Conservation (phyloP, 2,797 vertebrate genomes). For the Phrynocephalus vlangalii region DNA sequence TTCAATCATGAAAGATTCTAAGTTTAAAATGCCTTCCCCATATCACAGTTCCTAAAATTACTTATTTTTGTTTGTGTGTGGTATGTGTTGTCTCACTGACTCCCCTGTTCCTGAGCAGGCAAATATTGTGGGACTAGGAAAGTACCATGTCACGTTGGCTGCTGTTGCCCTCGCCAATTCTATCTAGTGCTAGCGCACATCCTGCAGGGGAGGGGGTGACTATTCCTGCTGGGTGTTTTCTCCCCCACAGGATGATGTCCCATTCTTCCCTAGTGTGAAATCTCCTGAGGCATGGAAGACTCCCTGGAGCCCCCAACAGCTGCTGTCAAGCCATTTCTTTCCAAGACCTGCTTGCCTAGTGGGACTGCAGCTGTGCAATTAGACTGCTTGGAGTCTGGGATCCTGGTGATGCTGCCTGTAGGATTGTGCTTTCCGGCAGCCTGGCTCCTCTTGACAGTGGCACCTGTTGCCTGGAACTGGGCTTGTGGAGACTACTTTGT, state of each 20-base stretch:
- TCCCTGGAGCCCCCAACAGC: conserved; percentile 15
- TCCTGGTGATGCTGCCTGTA: neutral
- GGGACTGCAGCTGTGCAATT: conserved; percentile 33
- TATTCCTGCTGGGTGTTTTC: conserved; percentile 8
- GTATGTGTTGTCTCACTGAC: neutral
- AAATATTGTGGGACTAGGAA: conserved; percentile 8
- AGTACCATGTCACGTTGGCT: neutral
- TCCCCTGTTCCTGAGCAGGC: conserved; percentile 11
- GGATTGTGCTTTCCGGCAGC: neutral
- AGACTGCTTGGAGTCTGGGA: neutral
- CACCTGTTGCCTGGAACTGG: conserved; percentile 7
- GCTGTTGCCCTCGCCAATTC: neutral
- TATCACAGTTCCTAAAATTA: neutral
- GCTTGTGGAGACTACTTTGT: conserved; percentile 45
- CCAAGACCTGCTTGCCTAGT: conserved; percentile 44
- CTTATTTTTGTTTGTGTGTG: neutral
- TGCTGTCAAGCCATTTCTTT: conserved; percentile 7
- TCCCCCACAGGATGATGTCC: neutral
- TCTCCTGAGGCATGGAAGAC: neutral
- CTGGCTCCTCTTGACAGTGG: conserved; percentile 4
- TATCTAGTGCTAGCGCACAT: neutral
- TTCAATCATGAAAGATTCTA: neutral
- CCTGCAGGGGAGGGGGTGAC: neutral
- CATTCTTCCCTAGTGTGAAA: neutral
- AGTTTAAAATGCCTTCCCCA: neutral